Evolutionary conservation across 2,113 vertebrate species (phyloP), one percentile per base, ranked within the genome.

Genomic region (Poecile atricapillus): DNA sequence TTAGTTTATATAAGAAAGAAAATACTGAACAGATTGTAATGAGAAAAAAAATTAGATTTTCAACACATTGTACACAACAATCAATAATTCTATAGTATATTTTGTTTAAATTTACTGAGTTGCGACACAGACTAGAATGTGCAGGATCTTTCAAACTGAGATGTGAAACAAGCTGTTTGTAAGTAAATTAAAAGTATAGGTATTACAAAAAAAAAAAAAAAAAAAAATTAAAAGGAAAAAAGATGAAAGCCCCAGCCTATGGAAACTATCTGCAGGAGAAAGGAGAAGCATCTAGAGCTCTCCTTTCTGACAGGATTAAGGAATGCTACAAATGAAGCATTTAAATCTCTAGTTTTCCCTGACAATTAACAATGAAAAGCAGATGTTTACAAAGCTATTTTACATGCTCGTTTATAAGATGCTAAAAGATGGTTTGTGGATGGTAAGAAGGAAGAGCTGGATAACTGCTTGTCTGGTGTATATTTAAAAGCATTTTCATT

Each of bases 401-500:
- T 96, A 58, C 97, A 97, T 96, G 96, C 97, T 97, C 82, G 92
- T 97, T 98, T 98, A 96, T 97, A 97, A 97, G 97, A 98, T 46
- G 91, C 95, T 98, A 97, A 98, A 98, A 97, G 97, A 98, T 97
- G 97, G 96, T 96, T 98, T 98, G 97, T 98, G 97, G 97, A 96
- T 96, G 97, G 97, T 97, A 87, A 97, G 95, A 97, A 98, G 97
- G 97, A 98, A 98, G 90, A 98, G 97, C 97, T 96, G 97, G 97
- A 98, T 97, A 98, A 97, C 97, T 98, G 97, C 97, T 97, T 98
- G 97, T 96, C 73, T 98, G 89, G 97, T 97, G 95, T 98, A 96
- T 98, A 98, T 98, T 98, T 98, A 98, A 98, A 97, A 98, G 97
- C 96, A 98, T 98, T 98, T 98, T 98, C 98, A 98, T 98, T 98